phyloP scores from a whole-genome alignment of 1,140 invertebrate genomes.

The Achatina immaculata region DNA sequence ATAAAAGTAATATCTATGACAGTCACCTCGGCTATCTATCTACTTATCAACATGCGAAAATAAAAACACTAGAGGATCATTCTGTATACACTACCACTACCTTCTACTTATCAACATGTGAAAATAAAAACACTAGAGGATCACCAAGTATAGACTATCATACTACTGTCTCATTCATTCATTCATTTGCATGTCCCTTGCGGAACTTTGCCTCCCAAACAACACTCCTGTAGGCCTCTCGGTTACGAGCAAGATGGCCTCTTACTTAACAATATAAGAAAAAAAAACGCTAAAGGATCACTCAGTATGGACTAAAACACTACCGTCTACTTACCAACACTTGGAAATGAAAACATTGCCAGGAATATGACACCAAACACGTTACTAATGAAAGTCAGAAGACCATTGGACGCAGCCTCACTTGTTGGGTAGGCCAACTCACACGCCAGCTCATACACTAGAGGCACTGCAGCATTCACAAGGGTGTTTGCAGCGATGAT shows the following conservation, averaged over 20 bases:
- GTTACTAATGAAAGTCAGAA: constrained; percentile 72
- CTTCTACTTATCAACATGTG: too few relatives aligned
- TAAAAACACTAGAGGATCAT: background rate
- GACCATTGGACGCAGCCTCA: constrained; percentile 73
- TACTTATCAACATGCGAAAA: background rate
- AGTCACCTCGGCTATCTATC: too few relatives aligned
- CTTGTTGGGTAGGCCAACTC: constrained; percentile 74
- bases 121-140: background rate
- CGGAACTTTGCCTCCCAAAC: too few relatives aligned
- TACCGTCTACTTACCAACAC: constrained; percentile 11
- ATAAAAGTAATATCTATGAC: too few relatives aligned
- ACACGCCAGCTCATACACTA: constrained; percentile 73
- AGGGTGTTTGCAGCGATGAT: constrained; percentile 17
- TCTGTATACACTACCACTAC: too few relatives aligned
- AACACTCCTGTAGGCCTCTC: too few relatives aligned
- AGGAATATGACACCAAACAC: constrained; percentile 52
- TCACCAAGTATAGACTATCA: too few relatives aligned
- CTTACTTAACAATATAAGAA: background rate
- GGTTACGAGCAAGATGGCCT: too few relatives aligned
- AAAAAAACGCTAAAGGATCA: background rate
- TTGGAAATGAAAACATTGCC: constrained; percentile 3
- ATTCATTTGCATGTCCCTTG: too few relatives aligned
- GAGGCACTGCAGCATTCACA: constrained; percentile 70
- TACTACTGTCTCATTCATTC: too few relatives aligned
- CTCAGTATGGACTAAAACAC: background rate